Evolutionary conservation across 2,113 vertebrate species (phyloP).

Genomic region (Ptilonorhynchus violaceus): DNA sequence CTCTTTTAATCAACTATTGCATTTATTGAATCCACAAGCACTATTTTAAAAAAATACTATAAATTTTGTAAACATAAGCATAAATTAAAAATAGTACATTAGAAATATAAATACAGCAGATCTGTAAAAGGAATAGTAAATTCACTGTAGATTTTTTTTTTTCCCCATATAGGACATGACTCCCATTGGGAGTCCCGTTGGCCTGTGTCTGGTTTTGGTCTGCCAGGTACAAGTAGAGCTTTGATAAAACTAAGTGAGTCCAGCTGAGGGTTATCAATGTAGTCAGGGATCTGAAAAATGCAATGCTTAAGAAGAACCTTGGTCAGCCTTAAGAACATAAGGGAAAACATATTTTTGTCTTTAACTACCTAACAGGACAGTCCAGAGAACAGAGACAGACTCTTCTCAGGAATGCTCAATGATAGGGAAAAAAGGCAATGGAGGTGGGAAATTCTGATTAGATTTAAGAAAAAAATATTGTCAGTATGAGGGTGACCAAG

Average conservation of each 20-base stretch:
- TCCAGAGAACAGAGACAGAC: neutral
- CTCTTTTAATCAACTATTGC: neutral
- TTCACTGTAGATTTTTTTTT: neutral
- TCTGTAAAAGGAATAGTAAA: neutral
- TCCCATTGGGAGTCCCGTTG: fast-evolving
- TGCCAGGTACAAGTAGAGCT: neutral
- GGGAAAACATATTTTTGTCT: neutral
- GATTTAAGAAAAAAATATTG: neutral
- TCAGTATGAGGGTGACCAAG: neutral
- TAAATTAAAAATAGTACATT: neutral
- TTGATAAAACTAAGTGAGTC: neutral
- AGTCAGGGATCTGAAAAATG: neutral
- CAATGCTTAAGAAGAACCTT: neutral
- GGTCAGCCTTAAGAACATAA: neutral
- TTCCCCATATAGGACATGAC: neutral
- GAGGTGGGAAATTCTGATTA: neutral
- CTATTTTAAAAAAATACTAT: neutral
- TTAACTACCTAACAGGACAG: neutral
- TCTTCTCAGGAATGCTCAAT: neutral
- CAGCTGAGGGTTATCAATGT: neutral
- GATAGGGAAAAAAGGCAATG: neutral
- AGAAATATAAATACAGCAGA: neutral
- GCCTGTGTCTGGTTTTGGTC: neutral
- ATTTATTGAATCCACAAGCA: neutral
- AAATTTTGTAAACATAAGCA: neutral